Base-by-base conservation (phyloP, 2,113 vertebrate species). In the Azemiops feae region DNA sequence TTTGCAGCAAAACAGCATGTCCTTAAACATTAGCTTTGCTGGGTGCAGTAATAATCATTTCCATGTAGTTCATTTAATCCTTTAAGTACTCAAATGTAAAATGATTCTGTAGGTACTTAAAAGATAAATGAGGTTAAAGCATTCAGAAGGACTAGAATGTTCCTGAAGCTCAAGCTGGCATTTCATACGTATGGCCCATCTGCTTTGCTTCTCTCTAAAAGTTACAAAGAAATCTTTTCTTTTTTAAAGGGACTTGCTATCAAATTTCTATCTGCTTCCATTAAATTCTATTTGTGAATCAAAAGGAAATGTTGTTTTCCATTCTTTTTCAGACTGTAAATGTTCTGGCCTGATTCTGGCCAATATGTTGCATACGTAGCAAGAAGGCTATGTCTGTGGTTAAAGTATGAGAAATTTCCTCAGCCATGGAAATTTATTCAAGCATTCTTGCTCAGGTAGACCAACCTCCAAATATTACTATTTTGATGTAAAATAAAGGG, bases 41-140 rank as follows among this genome's bases (percentile, higher is more conserved):
- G 94, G 91, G 95, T 93, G 94, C 93, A 89, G 58, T 45, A 95
- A 93, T 93, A 14, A 94, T 81, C 86, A 92, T 91, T 94, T 91
- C 91, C 94, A 95, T 93, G 87, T 95, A 95, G 96, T 96, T 96
- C 57, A 89, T 93, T 96, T 96, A 96, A 97, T 96, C 96, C 95
- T 96, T 96, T 97, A 96, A 97, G 96, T 96, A 96, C 95, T 95
- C 93, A 69, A 95, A 96, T 93, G 93, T 94, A 94, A 96, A 96
- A 97, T 43, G 97, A 74, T 60, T 96, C 95, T 96, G 93, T 95
- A 95, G 96, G 94, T 90, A 96, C 94, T 91, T 34, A 91, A 94
- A 92, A 95, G 96, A 96, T 94, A 97, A 97, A 96, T 88, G 96
- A 97, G 96, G 96, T 96, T 97, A 96, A 97, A 96, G 85, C 96